phyloP scores from a whole-genome alignment of 2,797 vertebrate species.

The Mus minutoides region DNA sequence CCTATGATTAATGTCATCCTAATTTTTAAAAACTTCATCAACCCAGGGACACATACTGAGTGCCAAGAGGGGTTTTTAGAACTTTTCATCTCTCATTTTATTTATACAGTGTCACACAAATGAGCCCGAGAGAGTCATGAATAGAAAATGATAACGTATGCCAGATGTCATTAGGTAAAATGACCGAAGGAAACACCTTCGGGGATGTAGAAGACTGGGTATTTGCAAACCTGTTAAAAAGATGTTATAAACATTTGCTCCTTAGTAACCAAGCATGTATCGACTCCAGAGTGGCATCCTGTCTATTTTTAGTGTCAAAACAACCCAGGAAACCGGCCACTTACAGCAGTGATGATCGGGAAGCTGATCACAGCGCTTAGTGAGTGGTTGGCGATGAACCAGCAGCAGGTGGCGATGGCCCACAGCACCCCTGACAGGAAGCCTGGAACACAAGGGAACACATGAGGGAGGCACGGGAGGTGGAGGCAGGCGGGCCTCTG shows the following conservation, averaged over 20 bases:
- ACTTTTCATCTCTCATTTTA: neutral
- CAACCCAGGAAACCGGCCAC: slow-evolving; percentile 79
- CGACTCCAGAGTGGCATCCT: neutral
- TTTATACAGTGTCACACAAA: neutral
- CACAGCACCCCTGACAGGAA: slow-evolving; percentile 92
- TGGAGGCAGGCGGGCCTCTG: accelerated
- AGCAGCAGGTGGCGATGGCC: slow-evolving; percentile 92
- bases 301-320: neutral
- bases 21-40: neutral
- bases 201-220: neutral
- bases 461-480: neutral
- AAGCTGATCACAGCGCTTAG: slow-evolving; percentile 92
- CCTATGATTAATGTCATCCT: no score
- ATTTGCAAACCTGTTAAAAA: neutral
- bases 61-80: neutral
- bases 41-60: neutral
- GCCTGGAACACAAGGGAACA: slow-evolving; percentile 82
- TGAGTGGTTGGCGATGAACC: slow-evolving; percentile 93
- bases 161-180: neutral
- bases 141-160: neutral
- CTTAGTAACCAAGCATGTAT: neutral
- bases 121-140: neutral
- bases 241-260: neutral
- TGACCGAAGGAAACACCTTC: neutral
- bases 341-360: slow-evolving; percentile 93